Evolutionary conservation across 2,113 vertebrate genomes (phyloP).

Genomic region (Aldabrachelys gigantea): DNA sequence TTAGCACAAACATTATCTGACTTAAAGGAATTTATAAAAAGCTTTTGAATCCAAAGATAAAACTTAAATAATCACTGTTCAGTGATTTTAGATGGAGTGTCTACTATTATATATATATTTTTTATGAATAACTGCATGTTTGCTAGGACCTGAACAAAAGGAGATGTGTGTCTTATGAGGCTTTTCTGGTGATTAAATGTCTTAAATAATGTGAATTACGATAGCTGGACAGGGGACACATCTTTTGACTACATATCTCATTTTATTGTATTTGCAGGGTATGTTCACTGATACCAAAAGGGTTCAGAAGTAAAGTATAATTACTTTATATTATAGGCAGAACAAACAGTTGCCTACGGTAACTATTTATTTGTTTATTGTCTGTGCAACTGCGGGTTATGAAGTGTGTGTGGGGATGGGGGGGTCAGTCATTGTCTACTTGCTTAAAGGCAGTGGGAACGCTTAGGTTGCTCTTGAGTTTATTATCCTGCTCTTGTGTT

Average conservation of each 20-base stretch:
- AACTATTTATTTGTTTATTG: conserved; percentile 48
- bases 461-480: neutral
- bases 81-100: neutral
- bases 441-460: neutral
- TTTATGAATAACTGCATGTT: neutral
- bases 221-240: neutral
- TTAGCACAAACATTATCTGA: neutral
- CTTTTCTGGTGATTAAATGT: neutral
- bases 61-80: neutral
- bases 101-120: neutral
- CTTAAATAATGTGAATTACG: neutral
- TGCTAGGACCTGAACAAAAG: neutral
- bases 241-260: neutral
- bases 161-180: neutral
- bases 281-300: conserved; percentile 17
- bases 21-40: neutral
- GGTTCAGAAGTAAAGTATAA: conserved; percentile 36
- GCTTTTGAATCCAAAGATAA: neutral
- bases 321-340: conserved; percentile 36
- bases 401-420: neutral
- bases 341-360: conserved; percentile 68
- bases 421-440: conserved; percentile 26
- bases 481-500: neutral
- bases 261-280: neutral
- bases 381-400: conserved; percentile 12